Evolutionary conservation across 2,113 vertebrate genomes (phyloP).

Genomic region (Gasterosteus aculeatus): DNA sequence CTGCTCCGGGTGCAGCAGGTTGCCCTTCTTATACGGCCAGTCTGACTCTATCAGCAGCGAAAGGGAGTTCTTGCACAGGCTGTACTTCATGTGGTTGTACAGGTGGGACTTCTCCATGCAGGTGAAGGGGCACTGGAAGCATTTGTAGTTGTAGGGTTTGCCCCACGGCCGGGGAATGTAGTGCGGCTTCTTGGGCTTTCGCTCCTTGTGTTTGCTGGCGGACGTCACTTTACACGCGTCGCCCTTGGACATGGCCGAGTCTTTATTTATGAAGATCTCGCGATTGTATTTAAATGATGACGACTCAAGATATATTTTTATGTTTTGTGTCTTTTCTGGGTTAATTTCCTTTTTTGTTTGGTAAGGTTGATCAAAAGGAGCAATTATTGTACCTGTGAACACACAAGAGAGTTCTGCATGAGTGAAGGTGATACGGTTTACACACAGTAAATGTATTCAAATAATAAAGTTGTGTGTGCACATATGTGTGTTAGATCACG

Average conservation of each 20-base stretch:
- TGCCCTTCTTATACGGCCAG: conserved; percentile 92
- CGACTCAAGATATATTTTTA: conserved; percentile 14
- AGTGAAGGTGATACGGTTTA: neutral
- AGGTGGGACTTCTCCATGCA: conserved; percentile 99
- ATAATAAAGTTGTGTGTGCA: conserved; percentile 23
- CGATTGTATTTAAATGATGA: neutral
- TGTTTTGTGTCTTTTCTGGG: neutral
- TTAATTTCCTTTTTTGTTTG: conserved; percentile 46
- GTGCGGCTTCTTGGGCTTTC: conserved; percentile 97
- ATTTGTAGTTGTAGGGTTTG: conserved; percentile 99
- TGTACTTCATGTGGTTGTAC: conserved; percentile 99
- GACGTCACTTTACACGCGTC: conserved; percentile 86
- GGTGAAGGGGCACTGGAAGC: conserved; percentile 99
- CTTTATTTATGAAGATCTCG: neutral
- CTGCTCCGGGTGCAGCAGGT: conserved; percentile 84
- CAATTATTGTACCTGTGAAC: conserved; percentile 59
- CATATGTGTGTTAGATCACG: conserved; percentile 49
- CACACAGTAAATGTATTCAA: neutral
- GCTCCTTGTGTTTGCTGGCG: conserved; percentile 89
- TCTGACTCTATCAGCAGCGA: conserved; percentile 94
- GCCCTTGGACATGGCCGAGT: conserved; percentile 88
- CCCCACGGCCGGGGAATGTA: conserved; percentile 97
- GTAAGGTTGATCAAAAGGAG: neutral
- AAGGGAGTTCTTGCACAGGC: conserved; percentile 97
- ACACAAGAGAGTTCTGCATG: conserved; percentile 29